Percentiles rank a stretch among this genome's conserved stretches.
phyloP scores from a whole-genome alignment of 2,113 vertebrate genomes.

The Poeciliopsis retropinna region DNA sequence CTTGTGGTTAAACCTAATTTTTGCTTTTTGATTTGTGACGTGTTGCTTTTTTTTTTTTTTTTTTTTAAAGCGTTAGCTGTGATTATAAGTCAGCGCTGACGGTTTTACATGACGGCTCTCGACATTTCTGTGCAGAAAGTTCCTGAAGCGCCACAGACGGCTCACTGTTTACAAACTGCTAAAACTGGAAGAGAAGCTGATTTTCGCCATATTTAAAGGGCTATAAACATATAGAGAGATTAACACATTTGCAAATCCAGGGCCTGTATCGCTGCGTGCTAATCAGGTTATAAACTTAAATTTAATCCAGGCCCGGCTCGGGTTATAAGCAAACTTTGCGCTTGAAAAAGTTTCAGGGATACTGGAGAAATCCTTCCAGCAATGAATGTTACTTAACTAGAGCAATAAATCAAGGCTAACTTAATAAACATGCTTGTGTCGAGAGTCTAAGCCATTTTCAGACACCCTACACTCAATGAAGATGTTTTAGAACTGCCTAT shows the following conservation, averaged over 20 bases:
- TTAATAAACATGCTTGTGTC: too few species aligned
- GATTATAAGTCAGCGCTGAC: too few species aligned
- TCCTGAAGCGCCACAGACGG: neutral
- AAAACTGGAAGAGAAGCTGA: neutral
- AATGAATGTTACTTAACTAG: too few species aligned
- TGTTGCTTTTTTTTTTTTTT: neutral
- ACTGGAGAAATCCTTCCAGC: neutral
- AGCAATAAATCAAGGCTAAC: too few species aligned
- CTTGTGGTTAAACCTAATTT: neutral
- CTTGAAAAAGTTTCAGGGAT: neutral
- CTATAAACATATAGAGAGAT: neutral
- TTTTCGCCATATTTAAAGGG: neutral
- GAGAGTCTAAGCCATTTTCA: too few species aligned
- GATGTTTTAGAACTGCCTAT: too few species aligned
- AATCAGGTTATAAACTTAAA: neutral
- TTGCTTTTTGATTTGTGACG: neutral
- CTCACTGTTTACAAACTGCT: neutral
- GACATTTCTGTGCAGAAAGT: slow-evolving; percentile 18
- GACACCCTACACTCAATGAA: too few species aligned
- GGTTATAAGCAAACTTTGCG: neutral
- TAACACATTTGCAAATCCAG: neutral
- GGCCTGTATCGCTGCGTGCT: neutral
- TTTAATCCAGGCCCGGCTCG: neutral
- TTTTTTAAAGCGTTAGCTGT: neutral
- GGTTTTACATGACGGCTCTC: neutral